phyloP scores from a whole-genome alignment of 2,113 vertebrate genomes.

The Ia io region DNA sequence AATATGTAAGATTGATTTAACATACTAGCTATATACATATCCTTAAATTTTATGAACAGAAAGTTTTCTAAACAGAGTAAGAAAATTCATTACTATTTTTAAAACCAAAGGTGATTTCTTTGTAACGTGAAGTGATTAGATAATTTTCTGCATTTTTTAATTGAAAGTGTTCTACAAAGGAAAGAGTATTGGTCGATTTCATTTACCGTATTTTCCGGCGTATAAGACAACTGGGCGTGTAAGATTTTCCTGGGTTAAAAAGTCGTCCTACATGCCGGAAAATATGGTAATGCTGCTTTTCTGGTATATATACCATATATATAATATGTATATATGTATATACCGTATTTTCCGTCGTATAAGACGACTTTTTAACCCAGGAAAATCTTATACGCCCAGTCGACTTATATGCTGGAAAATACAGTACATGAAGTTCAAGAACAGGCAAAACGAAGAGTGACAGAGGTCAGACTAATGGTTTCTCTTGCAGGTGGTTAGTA shows the following conservation, averaged over 20 bases:
- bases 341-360: no score
- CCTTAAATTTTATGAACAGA: not conserved
- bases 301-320: no score
- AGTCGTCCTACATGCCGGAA: no score
- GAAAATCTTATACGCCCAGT: no score
- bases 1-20: slow-evolving; percentile 2
- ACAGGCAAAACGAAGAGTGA: not conserved
- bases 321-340: no score
- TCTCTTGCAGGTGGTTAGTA: not conserved
- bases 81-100: slow-evolving; percentile 4
- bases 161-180: not conserved
- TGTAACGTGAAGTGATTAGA: not conserved
- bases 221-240: no score
- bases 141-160: not conserved
- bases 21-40: not conserved
- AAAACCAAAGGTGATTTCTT: not conserved
- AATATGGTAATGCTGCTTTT: no score
- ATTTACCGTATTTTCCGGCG: not conserved
- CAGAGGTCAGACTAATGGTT: not conserved
- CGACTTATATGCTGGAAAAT: no score
- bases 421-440: not conserved
- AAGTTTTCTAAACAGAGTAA: not conserved
- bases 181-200: not conserved
- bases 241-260: no score
- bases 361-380: no score